Evolutionary conservation across 2,888 invertebrate species (phyloP).

Genomic region (Tholera decimalis): DNA sequence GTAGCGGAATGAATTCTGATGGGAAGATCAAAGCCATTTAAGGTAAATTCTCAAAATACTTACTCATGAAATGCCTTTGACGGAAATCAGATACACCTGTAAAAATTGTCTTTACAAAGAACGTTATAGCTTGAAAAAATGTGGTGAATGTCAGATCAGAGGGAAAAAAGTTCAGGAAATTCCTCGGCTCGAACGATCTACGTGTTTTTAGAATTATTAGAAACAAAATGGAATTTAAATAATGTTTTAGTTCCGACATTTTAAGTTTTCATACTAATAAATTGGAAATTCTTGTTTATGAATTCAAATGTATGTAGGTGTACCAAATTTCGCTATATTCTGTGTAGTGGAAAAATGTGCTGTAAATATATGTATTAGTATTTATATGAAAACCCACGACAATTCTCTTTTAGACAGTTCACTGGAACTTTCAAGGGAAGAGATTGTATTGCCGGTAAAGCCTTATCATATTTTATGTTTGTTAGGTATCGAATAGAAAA

Average conservation of each 20-base stretch:
- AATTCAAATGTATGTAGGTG: no score
- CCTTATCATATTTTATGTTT: neutral
- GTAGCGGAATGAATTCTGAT: conserved; percentile 53
- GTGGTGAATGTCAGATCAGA: conserved; percentile 38
- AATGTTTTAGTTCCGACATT: neutral
- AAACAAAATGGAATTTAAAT: conserved; percentile 7
- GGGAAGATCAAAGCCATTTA: conserved; percentile 56
- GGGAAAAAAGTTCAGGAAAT: conserved; percentile 18
- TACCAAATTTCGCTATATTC: neutral
- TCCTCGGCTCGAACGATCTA: conserved; percentile 13
- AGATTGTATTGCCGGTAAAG: neutral
- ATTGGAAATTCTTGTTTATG: no score
- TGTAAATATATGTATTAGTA: neutral
- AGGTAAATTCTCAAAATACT: conserved; percentile 62
- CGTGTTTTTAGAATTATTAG: conserved; percentile 19
- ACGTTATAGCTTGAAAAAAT: conserved; percentile 17
- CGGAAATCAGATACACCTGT: conserved; percentile 64
- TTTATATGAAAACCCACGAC: neutral
- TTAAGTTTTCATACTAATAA: neutral
- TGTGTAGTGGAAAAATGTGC: neutral
- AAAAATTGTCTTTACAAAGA: conserved; percentile 34
- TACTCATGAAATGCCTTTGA: conserved; percentile 49
- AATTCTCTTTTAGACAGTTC: neutral
- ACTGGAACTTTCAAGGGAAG: neutral
- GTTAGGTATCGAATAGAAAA: conserved; percentile 7